Evolutionary conservation across 2,113 vertebrate species (phyloP).

Genomic region (Piprites chloris): DNA sequence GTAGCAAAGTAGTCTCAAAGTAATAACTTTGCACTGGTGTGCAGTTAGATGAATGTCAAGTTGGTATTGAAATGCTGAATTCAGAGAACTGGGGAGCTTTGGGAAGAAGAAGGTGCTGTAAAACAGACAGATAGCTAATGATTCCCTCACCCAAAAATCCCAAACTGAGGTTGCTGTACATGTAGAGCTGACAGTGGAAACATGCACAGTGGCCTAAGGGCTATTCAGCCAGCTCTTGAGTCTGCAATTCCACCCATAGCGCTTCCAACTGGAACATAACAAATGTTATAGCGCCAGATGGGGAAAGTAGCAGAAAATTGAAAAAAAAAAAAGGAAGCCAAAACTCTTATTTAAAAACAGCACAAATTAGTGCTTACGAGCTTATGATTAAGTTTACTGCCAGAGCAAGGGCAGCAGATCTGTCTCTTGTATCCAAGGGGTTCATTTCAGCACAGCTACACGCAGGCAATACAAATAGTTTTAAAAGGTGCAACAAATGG

Average conservation of each 20-base stretch:
- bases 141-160: not conserved
- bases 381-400: conserved; percentile 1
- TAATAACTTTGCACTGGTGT: not conserved
- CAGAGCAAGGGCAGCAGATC: conserved; percentile 2
- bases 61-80: not conserved
- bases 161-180: not conserved
- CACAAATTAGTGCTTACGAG: not conserved
- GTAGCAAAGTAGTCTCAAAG: not conserved
- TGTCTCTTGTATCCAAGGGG: not conserved
- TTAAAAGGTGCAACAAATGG: not conserved
- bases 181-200: not conserved
- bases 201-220: not conserved
- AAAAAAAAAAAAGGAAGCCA: not conserved
- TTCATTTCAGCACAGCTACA: not conserved
- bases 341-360: not conserved
- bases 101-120: not conserved
- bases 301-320: not conserved
- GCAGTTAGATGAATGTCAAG: not conserved
- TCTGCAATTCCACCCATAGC: not conserved
- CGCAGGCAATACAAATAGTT: not conserved
- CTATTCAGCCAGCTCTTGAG: not conserved
- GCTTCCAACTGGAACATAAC: conserved; percentile 12
- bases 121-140: not conserved
- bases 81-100: not conserved
- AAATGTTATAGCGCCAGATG: not conserved